These are phyloP conservation scores for Charina bottae DNA, from an alignment of 2,113 vertebrate genomes.

Conservation along the genomic window DNA sequence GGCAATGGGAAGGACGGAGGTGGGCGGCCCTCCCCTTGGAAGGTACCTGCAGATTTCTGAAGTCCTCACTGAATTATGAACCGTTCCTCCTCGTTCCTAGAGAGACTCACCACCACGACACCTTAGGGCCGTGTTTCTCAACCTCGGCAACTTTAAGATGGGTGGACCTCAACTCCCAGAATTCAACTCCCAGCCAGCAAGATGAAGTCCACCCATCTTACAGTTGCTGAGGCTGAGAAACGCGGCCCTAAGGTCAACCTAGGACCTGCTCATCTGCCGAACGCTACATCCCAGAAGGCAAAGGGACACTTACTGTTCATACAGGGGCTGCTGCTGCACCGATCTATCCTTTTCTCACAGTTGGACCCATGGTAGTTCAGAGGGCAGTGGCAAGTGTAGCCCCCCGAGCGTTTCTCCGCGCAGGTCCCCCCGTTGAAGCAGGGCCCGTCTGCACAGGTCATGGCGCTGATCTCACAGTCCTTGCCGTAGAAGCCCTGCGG, in stretches of 20 bases:
- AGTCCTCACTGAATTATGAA: not conserved
- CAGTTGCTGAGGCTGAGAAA: too few relatives aligned
- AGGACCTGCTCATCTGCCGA: not conserved
- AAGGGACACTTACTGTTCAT: conserved; percentile 71
- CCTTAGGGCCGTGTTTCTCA: too few relatives aligned
- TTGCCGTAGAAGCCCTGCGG: conserved; percentile 88
- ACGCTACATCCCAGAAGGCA: not conserved
- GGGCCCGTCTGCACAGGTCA: conserved; percentile 84
- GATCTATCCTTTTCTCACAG: conserved; percentile 88
- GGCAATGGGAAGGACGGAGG: not conserved
- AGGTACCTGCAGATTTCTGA: not conserved
- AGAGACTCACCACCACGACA: not conserved
- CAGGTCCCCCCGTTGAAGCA: conserved; percentile 92
- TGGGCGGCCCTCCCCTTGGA: not conserved
- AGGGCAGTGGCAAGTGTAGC: conserved; percentile 83
- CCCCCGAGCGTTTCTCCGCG: conserved; percentile 62
- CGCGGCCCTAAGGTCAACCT: not conserved
- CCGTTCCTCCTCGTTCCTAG: not conserved
- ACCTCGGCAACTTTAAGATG: too few relatives aligned
- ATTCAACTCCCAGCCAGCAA: too few relatives aligned
- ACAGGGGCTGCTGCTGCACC: conserved; percentile 85
- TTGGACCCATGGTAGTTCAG: conserved; percentile 84
- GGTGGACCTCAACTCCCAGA: too few relatives aligned
- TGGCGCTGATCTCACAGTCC: conserved; percentile 84
- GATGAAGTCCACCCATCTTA: too few relatives aligned